phyloP scores from a whole-genome alignment of 2,113 vertebrate species.

The Piprites chloris region DNA sequence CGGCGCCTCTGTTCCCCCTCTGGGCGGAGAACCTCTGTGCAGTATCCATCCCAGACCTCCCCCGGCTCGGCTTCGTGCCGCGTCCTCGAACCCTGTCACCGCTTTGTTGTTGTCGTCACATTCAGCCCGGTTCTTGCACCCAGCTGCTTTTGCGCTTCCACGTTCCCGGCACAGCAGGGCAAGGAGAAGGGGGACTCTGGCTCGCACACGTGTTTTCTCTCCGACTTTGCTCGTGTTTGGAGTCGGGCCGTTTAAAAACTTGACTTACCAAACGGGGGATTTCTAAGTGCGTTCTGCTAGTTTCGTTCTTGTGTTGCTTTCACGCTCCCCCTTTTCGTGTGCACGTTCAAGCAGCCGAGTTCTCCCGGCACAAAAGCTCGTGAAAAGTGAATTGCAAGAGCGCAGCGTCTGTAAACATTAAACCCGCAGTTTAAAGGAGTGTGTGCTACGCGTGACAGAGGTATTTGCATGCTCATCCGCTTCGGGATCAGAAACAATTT shows the following conservation, averaged over 20 bases:
- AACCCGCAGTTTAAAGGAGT: background rate
- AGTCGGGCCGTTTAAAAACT: background rate
- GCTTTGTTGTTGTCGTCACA: background rate
- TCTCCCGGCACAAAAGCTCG: background rate
- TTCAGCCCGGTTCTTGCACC: background rate
- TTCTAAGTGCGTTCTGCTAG: background rate
- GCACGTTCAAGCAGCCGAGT: background rate
- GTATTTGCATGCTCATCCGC: background rate
- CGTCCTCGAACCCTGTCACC: too few species aligned
- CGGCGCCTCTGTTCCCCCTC: background rate
- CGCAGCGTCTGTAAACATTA: background rate
- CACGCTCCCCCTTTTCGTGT: background rate
- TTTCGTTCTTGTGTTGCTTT: background rate
- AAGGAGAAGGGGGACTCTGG: background rate
- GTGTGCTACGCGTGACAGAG: background rate
- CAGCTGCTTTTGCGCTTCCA: background rate
- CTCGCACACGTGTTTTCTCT: background rate
- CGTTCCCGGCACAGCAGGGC: fast-evolving
- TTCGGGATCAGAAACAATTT: background rate
- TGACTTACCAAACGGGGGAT: background rate
- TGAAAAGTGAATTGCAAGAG: background rate
- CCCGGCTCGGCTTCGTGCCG: fast-evolving
- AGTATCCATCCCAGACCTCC: fast-evolving
- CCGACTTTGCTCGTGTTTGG: background rate
- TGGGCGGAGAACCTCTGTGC: too few species aligned